Base-by-base conservation (phyloP, 1,140 invertebrate genomes). In the Hirudo medicinalis region DNA sequence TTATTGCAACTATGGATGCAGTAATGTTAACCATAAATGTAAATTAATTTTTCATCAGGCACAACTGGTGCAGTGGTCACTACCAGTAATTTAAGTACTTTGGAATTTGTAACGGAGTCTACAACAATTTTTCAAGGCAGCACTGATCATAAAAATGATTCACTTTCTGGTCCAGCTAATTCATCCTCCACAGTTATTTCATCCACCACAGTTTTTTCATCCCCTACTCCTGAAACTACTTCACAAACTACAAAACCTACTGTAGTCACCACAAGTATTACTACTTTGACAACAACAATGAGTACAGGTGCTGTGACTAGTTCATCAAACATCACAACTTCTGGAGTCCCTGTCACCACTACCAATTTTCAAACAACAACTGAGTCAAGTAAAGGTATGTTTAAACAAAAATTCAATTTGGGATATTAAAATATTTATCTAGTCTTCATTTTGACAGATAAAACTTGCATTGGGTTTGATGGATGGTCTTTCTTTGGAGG, bases 401-500 rank as follows among this genome's bases (percentile, higher is more conserved):
- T 20, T 25, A 8, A 8, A 11, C 0, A 8, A n/a, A 25, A 63
- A 4, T 63, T 63, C 17, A 13, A 15, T 13, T 32, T 63, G 11
- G 29, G 19, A 25, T n/a, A 60, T 22, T 22, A 6, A 60, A 22
- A 4, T 22, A 19, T 63, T 25, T 63, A 63, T 19, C 8, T 63
- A 25, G 15, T 63, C 22, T 63, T 25, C 29, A 63, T 63, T 63
- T 63, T 32, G 29, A 32, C 22, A 22, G 29, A 63, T n/a, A 25
- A 25, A 32, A 22, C 57, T 22, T 63, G 57, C 20, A 13, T 11
- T 63, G 57, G 57, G 11, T 63, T 63, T 32, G 57, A 63, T 63
- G 57, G 57, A 2, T 63, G 57, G 57, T 63, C 57, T 13, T 63
- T 63, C 29, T 63, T 63, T 63, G 57, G 57, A 6, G 57, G 57